Percentiles rank a stretch among this genome's conserved stretches.
phyloP scores from a whole-genome alignment of 2,888 invertebrate species.

The Myopa tessellatipennis region DNA sequence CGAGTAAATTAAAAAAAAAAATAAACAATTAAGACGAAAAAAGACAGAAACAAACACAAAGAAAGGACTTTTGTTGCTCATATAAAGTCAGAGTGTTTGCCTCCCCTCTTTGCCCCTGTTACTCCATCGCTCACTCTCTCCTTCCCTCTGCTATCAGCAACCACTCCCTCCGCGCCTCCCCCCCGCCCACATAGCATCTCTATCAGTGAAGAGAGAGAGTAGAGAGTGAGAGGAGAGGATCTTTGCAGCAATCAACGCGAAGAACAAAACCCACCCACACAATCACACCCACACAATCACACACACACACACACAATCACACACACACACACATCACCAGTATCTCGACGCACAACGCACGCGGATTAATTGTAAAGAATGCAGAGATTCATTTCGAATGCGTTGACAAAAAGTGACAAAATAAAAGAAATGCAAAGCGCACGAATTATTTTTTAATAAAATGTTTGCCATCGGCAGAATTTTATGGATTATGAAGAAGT shows the following conservation, averaged over 20 bases:
- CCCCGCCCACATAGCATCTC: not conserved
- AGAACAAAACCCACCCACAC: not conserved
- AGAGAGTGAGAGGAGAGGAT: not conserved
- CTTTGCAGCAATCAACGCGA: conserved; percentile 6
- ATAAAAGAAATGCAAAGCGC: conserved; percentile 47
- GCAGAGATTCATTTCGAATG: conserved; percentile 41
- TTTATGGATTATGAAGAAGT: not conserved
- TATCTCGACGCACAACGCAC: conserved; percentile 34
- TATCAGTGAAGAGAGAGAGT: not conserved
- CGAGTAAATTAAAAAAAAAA: not conserved
- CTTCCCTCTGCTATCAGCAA: too few relatives aligned
- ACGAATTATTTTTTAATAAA: conserved; percentile 46
- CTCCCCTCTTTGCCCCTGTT: not conserved
- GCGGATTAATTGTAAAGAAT: conserved; percentile 37
- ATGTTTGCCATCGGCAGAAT: conserved; percentile 52
- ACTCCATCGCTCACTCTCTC: too few relatives aligned
- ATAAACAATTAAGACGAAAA: not conserved
- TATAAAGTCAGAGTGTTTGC: not conserved
- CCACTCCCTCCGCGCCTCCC: not conserved
- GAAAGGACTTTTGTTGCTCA: not conserved
- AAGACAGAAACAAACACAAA: not conserved
- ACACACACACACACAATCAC: conserved; percentile 33
- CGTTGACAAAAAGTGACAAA: conserved; percentile 53
- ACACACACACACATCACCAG: conserved; percentile 10
- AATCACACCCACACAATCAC: not conserved